Percentiles rank a stretch among this genome's conserved stretches.
These are phyloP conservation scores for Sebastes variabilis DNA, from an alignment of 2,797 vertebrate species.

Conservation along the genomic window DNA sequence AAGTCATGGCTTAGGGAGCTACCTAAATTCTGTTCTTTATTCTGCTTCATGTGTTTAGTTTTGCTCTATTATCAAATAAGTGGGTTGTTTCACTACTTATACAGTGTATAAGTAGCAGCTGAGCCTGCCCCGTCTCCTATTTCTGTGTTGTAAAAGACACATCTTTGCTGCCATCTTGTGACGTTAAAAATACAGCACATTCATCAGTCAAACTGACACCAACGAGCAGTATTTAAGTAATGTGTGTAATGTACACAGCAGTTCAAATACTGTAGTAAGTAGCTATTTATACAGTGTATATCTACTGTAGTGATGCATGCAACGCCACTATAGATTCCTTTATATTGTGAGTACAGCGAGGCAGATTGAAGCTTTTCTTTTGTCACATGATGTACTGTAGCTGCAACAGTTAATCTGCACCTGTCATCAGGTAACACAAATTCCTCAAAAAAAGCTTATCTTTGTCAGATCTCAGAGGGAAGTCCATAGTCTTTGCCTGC, in stretches of 20 bases:
- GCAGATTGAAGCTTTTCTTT: background rate
- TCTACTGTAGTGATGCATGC: background rate
- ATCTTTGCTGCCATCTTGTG: conserved; percentile 54
- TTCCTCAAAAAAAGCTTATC: background rate
- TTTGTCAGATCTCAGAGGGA: background rate
- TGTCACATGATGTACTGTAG: background rate
- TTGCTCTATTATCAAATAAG: background rate
- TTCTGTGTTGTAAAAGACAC: background rate
- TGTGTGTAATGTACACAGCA: too few relatives aligned
- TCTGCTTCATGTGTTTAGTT: background rate
- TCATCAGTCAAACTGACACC: background rate
- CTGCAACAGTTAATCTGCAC: background rate
- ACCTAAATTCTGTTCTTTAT: background rate
- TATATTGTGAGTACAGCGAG: background rate
- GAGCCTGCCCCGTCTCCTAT: rapidly evolving
- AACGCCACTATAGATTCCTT: background rate
- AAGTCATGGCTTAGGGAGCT: background rate
- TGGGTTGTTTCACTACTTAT: background rate
- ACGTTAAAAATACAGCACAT: background rate
- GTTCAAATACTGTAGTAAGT: background rate
- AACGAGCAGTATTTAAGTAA: background rate
- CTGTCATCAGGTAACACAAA: background rate
- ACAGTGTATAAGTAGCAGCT: background rate
- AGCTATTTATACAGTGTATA: background rate
- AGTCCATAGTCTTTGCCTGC: too few relatives aligned